A percentile compares a stretch with the other conserved stretches of the same genome.
Conservation (phyloP, 2,888 invertebrate genomes). For the Pachycephus smyrnensis region DNA sequence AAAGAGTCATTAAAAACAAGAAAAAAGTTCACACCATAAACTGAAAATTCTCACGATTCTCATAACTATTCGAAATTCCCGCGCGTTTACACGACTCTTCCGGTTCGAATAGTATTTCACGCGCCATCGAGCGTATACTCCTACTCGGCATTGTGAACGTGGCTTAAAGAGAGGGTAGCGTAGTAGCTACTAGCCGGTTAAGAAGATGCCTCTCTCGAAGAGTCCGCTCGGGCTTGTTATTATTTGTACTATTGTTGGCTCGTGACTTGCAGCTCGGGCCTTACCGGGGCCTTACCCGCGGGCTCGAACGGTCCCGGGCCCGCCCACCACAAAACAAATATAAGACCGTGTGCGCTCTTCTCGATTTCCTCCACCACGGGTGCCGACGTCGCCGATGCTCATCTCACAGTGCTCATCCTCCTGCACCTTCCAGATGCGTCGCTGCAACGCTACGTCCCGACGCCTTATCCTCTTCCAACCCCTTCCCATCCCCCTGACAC, state of each 20-base stretch:
- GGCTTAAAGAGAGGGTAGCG: constrained; percentile 44
- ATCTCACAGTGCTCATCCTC: not conserved
- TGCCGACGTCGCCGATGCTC: not conserved
- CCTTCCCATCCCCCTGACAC: not conserved
- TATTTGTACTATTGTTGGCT: constrained; percentile 67
- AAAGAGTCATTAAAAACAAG: not conserved
- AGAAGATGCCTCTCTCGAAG: constrained; percentile 47
- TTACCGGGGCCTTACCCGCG: constrained; percentile 31
- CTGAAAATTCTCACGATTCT: not conserved
- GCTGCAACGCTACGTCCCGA: not conserved
- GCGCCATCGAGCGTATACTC: not conserved
- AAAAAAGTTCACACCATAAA: not conserved
- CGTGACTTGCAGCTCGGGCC: constrained; percentile 62
- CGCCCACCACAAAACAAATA: constrained; percentile 63
- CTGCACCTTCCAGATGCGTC: constrained; percentile 7
- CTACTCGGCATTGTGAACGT: constrained; percentile 39
- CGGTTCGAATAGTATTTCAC: not conserved
- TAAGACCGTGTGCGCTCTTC: constrained; percentile 17
- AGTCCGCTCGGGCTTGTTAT: constrained; percentile 54
- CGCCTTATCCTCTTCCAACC: not conserved
- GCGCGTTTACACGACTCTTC: not conserved
- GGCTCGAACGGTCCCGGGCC: constrained; percentile 32
- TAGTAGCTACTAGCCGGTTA: constrained; percentile 50
- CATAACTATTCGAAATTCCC: not conserved
- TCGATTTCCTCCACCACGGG: constrained; percentile 13